Evolutionary conservation across 1,140 invertebrate genomes (phyloP).

Genomic region (Atta colombica): DNA sequence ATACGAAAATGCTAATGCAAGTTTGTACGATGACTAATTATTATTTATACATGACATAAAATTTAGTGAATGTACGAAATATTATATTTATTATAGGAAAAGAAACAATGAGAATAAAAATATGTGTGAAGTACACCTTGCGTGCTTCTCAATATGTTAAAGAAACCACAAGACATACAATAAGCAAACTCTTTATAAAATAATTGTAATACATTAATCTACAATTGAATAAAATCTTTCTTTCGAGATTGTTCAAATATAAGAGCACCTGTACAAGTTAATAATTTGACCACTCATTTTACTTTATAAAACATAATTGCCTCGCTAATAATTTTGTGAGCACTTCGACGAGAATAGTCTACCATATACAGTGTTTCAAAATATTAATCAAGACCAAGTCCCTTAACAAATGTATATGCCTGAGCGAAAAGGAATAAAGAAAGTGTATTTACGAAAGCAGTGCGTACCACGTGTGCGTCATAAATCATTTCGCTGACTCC

Average conservation of each 20-base stretch:
- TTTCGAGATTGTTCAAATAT: slow-evolving; percentile 2
- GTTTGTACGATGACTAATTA: neutral
- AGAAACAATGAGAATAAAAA: neutral
- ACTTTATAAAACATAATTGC: slow-evolving; percentile 31
- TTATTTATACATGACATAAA: neutral
- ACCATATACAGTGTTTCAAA: slow-evolving; percentile 39
- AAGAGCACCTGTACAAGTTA: slow-evolving; percentile 38
- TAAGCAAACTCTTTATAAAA: neutral
- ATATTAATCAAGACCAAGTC: slow-evolving; percentile 70
- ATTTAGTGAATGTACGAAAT: neutral
- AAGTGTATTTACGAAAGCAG: slow-evolving; percentile 73
- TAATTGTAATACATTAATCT: neutral
- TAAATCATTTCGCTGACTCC: slow-evolving; percentile 84
- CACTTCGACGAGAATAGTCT: slow-evolving; percentile 37
- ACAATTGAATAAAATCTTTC: neutral
- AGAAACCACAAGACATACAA: neutral
- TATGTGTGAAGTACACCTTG: neutral
- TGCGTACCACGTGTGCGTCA: slow-evolving; percentile 80
- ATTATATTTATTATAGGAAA: neutral
- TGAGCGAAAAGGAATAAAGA: slow-evolving; percentile 45
- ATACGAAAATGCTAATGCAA: neutral
- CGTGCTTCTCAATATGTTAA: neutral
- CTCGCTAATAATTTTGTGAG: slow-evolving; percentile 56
- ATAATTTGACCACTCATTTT: slow-evolving; percentile 11
- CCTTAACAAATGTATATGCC: slow-evolving; percentile 59